These are phyloP conservation scores for Irena cyanogastra DNA, from an alignment of 2,113 vertebrate genomes.

Conservation along the genomic window DNA sequence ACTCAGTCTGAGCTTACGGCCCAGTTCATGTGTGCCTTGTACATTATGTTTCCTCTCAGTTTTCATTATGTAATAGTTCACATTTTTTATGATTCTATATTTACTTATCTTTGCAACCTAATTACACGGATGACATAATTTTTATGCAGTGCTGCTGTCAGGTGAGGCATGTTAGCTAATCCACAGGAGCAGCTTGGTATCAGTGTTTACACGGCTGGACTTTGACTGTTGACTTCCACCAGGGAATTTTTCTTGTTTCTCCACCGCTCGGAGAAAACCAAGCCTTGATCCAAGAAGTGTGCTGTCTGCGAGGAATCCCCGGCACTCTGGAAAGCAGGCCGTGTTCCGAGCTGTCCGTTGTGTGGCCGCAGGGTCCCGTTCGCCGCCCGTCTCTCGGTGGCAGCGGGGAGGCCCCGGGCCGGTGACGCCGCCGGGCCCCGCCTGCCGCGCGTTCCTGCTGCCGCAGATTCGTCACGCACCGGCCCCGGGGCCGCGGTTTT, in stretches of 20 bases:
- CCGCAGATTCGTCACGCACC: neutral
- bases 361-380: rapidly evolving
- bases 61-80: neutral
- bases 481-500: neutral
- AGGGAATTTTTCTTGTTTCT: neutral
- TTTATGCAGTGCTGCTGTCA: neutral
- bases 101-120: neutral
- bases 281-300: rapidly evolving
- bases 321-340: rapidly evolving
- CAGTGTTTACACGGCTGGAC: rapidly evolving
- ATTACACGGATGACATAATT: neutral
- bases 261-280: rapidly evolving
- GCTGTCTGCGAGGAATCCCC: rapidly evolving
- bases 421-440: neutral
- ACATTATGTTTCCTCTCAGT: neutral
- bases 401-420: neutral
- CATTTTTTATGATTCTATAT: rapidly evolving
- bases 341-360: rapidly evolving
- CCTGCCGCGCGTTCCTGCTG: neutral
- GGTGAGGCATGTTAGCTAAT: neutral
- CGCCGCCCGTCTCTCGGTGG: no score
- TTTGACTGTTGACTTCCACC: neutral
- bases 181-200: rapidly evolving
- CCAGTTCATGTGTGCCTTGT: rapidly evolving
- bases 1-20: neutral